Conservation (phyloP, 2,797 vertebrate genomes). For the Lates japonicus region DNA sequence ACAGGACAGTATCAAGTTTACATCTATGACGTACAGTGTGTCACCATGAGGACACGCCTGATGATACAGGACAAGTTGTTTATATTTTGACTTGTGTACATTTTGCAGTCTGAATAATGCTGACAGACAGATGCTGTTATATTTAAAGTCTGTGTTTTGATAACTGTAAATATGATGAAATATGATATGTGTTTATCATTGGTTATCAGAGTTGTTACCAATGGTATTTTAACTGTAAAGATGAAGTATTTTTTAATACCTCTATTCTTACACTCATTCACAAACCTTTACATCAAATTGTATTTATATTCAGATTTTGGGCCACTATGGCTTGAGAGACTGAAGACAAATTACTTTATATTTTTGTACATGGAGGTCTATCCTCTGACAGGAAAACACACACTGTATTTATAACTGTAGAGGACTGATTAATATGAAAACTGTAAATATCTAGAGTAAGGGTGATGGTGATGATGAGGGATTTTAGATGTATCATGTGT, state of each 20-base stretch:
- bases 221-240: constrained; percentile 15
- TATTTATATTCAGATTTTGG: constrained; percentile 3
- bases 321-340: neutral
- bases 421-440: neutral
- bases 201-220: neutral
- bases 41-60: neutral
- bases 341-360: neutral
- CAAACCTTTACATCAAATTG: neutral
- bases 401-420: neutral
- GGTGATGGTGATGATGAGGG: neutral
- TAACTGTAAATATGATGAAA: neutral
- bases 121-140: neutral
- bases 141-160: neutral
- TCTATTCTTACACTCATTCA: neutral
- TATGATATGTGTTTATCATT: neutral
- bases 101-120: neutral
- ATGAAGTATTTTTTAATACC: constrained; percentile 17
- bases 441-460: neutral
- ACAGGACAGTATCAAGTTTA: neutral
- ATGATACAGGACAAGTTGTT: neutral
- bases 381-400: neutral
- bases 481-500: constrained; percentile 1
- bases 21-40: neutral
- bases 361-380: neutral
- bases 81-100: neutral